Evolutionary conservation across 2,888 invertebrate species (phyloP), one percentile per base, ranked within the genome.

Genomic region (Drosophila imparisetae): DNA sequence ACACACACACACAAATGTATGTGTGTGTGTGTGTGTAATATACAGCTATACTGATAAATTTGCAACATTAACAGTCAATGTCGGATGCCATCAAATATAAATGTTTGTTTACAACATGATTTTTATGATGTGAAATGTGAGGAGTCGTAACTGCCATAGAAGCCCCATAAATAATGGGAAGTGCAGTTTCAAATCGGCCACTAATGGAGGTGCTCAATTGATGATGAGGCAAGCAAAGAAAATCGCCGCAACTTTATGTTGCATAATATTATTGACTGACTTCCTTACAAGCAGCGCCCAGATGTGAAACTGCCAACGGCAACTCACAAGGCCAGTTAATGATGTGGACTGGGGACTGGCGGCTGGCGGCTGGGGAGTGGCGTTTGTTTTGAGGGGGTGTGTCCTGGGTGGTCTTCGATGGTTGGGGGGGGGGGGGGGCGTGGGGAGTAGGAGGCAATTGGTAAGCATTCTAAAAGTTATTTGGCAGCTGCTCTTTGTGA

Each of bases 391-490:
- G 8, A 24, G 8, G 1, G 15, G 21, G 4, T 21, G 45, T 45
- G 24, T 45, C 45, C 45, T 45, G 13, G 45, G 29, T 1, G 48
- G 4, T 18, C 1, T 32, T 45, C 24, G 15, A 24, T 21, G 42
- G 42, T 7, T 45, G 32, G n/a, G 18, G 4, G 18, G 2, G n/a
- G 24, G 21, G 10, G 0, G 13, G n/a, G 27, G 13, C 1, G 15
- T n/a, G 18, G 13, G 11, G 45, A 1, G 21, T 45, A 4, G 45
- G 21, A 36, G 24, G 67, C 60, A 68, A 69, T 81, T 78, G 74
- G 74, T 69, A 81, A 79, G 73, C 81, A 73, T 78, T 79, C 55
- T n/a, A 62, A 72, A 81, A 78, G 66, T 80, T 77, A 66, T 72
- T 80, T 63, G 78, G 62, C 78, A 78, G 78, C 78, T 78, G 78